Evolutionary conservation across 2,888 invertebrate species (phyloP).

Genomic region (Spisula solida): DNA sequence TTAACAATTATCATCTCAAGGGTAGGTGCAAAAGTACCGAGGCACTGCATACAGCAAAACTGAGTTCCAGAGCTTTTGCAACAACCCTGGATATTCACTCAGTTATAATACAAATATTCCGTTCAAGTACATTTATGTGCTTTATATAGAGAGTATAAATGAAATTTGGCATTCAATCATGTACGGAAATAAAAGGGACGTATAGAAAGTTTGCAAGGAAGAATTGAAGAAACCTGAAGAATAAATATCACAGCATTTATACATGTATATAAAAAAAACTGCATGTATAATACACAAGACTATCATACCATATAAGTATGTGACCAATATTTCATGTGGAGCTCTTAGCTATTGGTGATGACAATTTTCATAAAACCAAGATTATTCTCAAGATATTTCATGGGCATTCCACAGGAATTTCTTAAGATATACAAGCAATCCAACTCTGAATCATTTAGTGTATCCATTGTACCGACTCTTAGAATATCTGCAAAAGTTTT

Average conservation of each 20-base stretch:
- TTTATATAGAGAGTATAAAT: too few species aligned
- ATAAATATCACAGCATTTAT: background rate
- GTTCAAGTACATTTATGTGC: background rate
- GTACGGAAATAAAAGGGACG: background rate
- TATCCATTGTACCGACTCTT: background rate
- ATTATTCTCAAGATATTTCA: too few species aligned
- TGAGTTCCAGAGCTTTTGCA: too few species aligned
- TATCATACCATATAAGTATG: background rate
- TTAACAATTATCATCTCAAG: too few species aligned
- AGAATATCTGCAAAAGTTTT: too few species aligned
- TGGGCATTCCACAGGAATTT: too few species aligned
- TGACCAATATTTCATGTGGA: background rate
- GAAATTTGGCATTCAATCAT: background rate
- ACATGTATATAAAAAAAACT: background rate
- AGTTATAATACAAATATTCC: background rate
- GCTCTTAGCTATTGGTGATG: too few species aligned
- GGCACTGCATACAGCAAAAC: too few species aligned
- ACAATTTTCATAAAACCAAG: too few species aligned
- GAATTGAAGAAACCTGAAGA: constrained; percentile 12
- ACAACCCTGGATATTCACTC: background rate
- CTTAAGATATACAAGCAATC: too few species aligned
- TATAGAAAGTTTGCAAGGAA: background rate
- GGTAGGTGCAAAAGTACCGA: too few species aligned
- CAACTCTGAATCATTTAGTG: too few species aligned
- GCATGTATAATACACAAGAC: background rate